Evolutionary conservation across 1,140 invertebrate genomes (phyloP).

Genomic region (Orussus abietinus): DNA sequence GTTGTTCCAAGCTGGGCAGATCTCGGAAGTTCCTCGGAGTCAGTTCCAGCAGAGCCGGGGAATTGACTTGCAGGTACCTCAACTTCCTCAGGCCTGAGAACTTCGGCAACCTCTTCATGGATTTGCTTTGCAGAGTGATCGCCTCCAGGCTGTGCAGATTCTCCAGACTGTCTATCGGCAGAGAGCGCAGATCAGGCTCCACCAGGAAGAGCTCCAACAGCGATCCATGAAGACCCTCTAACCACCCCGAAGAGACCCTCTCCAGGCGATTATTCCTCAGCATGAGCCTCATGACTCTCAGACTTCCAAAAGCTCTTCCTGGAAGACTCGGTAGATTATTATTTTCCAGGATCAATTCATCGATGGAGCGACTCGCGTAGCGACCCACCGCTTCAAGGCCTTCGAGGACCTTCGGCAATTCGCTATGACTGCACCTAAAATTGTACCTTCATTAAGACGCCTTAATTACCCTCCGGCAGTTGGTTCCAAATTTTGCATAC

Average conservation of each 20-base stretch:
- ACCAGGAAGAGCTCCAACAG: conserved; percentile 80
- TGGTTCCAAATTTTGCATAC: no score
- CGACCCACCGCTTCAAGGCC: conserved; percentile 69
- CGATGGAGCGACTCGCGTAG: conserved; percentile 66
- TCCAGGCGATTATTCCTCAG: conserved; percentile 78
- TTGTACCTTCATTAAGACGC: not conserved
- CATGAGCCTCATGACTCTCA: conserved; percentile 75
- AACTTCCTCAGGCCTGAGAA: conserved; percentile 63
- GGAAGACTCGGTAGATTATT: conserved; percentile 78
- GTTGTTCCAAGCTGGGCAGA: conserved; percentile 68
- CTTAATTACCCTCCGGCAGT: no score
- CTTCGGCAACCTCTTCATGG: conserved; percentile 67
- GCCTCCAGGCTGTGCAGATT: conserved; percentile 74
- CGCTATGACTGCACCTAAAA: conserved; percentile 80
- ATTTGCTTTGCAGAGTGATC: conserved; percentile 72
- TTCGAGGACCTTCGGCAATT: conserved; percentile 68
- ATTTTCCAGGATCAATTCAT: conserved; percentile 82
- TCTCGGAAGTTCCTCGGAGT: conserved; percentile 69
- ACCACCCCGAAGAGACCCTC: conserved; percentile 74
- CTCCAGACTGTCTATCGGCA: conserved; percentile 73
- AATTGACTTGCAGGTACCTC: conserved; percentile 63
- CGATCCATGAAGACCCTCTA: conserved; percentile 70
- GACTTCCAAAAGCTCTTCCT: conserved; percentile 69
- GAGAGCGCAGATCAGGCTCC: conserved; percentile 71
- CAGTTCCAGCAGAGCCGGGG: conserved; percentile 64